phyloP scores from a whole-genome alignment of 2,888 invertebrate genomes.

The Melanchra persicariae region DNA sequence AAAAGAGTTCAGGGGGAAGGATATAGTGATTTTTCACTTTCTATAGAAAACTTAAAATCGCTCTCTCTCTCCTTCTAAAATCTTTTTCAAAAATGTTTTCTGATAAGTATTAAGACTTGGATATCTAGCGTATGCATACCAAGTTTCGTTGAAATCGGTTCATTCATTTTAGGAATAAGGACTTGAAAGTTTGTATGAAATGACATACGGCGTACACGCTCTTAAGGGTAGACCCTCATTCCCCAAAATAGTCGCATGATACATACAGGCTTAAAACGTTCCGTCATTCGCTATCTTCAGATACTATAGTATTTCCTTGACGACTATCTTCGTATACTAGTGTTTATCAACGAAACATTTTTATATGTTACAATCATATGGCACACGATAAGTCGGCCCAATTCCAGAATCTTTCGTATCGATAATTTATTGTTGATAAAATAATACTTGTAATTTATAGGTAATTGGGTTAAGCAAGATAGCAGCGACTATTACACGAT shows the following conservation, averaged over 20 bases:
- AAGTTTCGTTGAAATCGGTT: too few species aligned
- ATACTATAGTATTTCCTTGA: slow-evolving; percentile 61
- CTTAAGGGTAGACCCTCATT: slow-evolving; percentile 12
- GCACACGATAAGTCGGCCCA: slow-evolving; percentile 71
- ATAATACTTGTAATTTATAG: slow-evolving; percentile 79
- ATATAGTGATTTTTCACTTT: too few species aligned
- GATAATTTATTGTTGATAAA: slow-evolving; percentile 72
- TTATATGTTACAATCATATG: slow-evolving; percentile 61
- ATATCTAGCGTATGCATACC: too few species aligned
- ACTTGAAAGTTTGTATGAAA: too few species aligned
- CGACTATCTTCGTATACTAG: slow-evolving; percentile 46
- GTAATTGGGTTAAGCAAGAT: slow-evolving; percentile 83
- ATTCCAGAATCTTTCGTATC: slow-evolving; percentile 70
- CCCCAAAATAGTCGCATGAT: slow-evolving; percentile 13
- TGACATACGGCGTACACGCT: too few species aligned
- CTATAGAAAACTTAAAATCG: too few species aligned
- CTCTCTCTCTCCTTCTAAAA: too few species aligned
- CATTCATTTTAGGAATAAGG: too few species aligned
- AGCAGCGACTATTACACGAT: slow-evolving; percentile 56
- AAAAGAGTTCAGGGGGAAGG: too few species aligned
- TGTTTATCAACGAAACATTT: slow-evolving; percentile 52
- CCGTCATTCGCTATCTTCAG: slow-evolving; percentile 37
- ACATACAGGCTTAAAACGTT: slow-evolving; percentile 25
- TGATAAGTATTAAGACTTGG: too few species aligned
- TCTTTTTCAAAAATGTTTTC: too few species aligned